These are phyloP conservation scores for Taenioides sp. DNA, from an alignment of 2,797 vertebrate species.

Conservation along the genomic window DNA sequence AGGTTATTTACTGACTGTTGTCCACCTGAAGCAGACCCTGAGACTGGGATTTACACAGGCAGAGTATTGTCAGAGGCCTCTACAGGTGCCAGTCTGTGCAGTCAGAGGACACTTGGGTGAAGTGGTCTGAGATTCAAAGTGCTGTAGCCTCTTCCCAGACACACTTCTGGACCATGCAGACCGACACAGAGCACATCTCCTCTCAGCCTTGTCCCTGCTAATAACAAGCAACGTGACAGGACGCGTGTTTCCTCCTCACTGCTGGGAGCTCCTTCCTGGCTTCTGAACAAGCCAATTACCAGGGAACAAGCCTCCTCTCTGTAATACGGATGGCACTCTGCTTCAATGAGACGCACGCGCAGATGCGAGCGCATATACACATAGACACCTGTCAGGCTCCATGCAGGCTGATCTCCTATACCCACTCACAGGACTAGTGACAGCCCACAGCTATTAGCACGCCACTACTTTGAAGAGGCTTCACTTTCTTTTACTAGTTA, in stretches of 20 bases:
- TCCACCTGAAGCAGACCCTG: slow-evolving; percentile 43
- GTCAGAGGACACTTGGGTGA: slow-evolving; percentile 60
- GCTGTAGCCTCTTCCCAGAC: slow-evolving; percentile 49
- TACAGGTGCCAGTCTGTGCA: slow-evolving; percentile 48
- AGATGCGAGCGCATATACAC: slow-evolving; percentile 59
- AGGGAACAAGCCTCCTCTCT: slow-evolving; percentile 77
- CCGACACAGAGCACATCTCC: slow-evolving; percentile 56
- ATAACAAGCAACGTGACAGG: slow-evolving; percentile 79
- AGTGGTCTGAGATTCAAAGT: slow-evolving; percentile 56
- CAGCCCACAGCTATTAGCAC: slow-evolving; percentile 80
- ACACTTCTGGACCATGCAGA: slow-evolving; percentile 48
- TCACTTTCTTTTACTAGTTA: slow-evolving; percentile 77
- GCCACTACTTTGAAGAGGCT: slow-evolving; percentile 76
- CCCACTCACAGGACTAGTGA: slow-evolving; percentile 74
- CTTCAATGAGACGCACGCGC: slow-evolving; percentile 53
- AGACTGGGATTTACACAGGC: slow-evolving; percentile 31
- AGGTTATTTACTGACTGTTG: slow-evolving; percentile 45
- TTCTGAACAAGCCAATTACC: slow-evolving; percentile 83
- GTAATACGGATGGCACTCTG: slow-evolving; percentile 74
- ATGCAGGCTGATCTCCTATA: slow-evolving; percentile 70
- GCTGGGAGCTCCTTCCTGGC: slow-evolving; percentile 76
- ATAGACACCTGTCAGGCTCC: slow-evolving; percentile 73
- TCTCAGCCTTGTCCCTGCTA: slow-evolving; percentile 74
- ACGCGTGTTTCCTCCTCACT: slow-evolving; percentile 75
- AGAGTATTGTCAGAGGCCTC: slow-evolving; percentile 51